A percentile compares a stretch with the other conserved stretches of the same genome.
These are phyloP conservation scores for Nilaparvata lugens DNA, from an alignment of 1,140 invertebrate genomes.

Conservation along the genomic window DNA sequence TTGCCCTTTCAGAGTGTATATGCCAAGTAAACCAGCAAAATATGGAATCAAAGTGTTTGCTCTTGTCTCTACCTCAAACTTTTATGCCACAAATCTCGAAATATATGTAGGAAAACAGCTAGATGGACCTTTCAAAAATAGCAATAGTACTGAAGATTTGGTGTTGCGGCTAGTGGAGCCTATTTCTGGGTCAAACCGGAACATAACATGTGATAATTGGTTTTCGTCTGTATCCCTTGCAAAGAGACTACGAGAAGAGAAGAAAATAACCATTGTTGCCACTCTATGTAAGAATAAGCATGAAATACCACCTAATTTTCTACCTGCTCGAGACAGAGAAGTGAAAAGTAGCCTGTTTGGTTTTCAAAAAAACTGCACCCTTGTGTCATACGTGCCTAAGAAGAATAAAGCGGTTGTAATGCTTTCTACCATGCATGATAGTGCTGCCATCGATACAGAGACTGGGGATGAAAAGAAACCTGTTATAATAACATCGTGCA, in stretches of 20 bases:
- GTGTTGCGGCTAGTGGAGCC: slow-evolving; percentile 31
- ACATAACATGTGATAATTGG: slow-evolving; percentile 36
- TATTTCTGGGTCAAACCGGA: slow-evolving; percentile 30
- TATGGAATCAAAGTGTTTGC: slow-evolving; percentile 38
- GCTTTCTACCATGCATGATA: neutral
- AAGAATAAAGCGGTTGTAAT: neutral
- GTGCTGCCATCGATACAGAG: no score
- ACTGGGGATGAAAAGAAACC: no score
- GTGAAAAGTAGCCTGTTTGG: neutral
- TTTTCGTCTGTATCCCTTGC: slow-evolving; percentile 31
- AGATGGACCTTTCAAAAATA: slow-evolving; percentile 26
- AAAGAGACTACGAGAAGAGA: slow-evolving; percentile 28
- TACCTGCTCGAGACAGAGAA: neutral
- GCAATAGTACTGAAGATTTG: slow-evolving; percentile 29
- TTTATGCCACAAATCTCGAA: slow-evolving; percentile 41
- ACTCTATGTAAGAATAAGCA: slow-evolving; percentile 35
- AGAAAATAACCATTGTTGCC: slow-evolving; percentile 32
- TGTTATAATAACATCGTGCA: no score
- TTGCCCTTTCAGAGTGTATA: no score
- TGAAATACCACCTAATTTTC: slow-evolving; percentile 33
- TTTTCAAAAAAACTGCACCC: neutral
- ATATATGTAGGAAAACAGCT: slow-evolving; percentile 36
- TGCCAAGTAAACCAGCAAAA: slow-evolving; percentile 18
- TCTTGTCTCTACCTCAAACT: slow-evolving; percentile 36
- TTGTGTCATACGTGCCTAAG: neutral